A percentile compares a stretch with the other conserved stretches of the same genome.
Conservation (phyloP, 2,113 vertebrate species). For the Pan troglodytes region DNA sequence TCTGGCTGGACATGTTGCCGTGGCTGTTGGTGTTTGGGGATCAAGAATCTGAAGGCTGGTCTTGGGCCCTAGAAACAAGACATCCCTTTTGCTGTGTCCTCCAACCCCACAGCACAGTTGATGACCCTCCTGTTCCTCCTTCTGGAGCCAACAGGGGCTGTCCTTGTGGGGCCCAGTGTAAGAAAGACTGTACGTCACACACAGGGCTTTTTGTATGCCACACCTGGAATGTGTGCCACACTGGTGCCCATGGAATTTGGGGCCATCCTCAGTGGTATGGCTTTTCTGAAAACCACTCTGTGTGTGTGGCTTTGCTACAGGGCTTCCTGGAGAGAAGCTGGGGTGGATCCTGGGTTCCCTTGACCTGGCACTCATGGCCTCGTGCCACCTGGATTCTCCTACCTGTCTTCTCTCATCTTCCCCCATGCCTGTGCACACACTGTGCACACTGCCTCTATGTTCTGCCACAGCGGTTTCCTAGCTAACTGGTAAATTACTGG, state of each 20-base stretch:
- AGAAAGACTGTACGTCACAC: neutral
- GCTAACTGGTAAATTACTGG: neutral
- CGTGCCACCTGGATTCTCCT: neutral
- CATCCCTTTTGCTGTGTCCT: neutral
- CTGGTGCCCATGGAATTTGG: neutral
- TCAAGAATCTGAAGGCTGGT: neutral
- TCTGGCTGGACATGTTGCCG: rapidly evolving
- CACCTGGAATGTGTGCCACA: neutral
- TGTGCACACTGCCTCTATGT: neutral
- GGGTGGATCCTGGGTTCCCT: neutral
- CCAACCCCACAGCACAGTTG: neutral
- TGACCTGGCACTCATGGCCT: neutral
- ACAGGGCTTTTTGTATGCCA: neutral
- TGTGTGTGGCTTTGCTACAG: neutral
- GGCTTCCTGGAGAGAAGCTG: neutral
- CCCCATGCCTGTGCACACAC: neutral
- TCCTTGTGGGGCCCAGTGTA: neutral
- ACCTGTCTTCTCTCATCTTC: neutral
- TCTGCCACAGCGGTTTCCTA: neutral
- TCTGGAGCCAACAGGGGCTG: neutral
- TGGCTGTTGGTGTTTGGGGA: neutral
- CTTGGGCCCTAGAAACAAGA: neutral
- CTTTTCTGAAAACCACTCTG: neutral
- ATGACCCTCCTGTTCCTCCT: neutral
- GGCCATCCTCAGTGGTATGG: neutral